A percentile compares a stretch with the other conserved stretches of the same genome.
Evolutionary conservation across 2,888 invertebrate species (phyloP).

Genomic region (Plagodis dolabraria): DNA sequence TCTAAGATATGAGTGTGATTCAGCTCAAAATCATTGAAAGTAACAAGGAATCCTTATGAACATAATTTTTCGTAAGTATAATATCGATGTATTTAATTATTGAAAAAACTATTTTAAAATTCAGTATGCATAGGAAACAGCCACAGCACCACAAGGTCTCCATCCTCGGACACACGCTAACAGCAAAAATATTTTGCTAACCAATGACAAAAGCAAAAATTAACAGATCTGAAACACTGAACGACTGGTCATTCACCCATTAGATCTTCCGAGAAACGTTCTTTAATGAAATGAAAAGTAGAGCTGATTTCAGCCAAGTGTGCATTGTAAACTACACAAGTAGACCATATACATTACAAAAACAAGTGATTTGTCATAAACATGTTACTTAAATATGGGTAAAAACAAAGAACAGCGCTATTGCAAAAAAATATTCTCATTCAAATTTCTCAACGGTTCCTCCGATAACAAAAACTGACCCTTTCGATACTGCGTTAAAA

Average conservation of each 20-base stretch:
- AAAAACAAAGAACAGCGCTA: too few relatives aligned
- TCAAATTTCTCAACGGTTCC: too few relatives aligned
- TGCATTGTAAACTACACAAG: background rate
- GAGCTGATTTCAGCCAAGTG: conserved; percentile 7
- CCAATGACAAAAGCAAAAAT: conserved; percentile 69
- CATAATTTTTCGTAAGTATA: conserved; percentile 5
- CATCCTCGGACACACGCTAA: conserved; percentile 47
- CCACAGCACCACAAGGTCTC: conserved; percentile 45
- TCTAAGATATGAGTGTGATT: conserved; percentile 7
- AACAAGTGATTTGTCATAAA: too few relatives aligned
- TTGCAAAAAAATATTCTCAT: too few relatives aligned
- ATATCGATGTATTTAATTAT: background rate
- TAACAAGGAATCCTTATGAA: conserved; percentile 6
- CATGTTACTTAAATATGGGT: too few relatives aligned
- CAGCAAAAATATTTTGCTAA: conserved; percentile 62
- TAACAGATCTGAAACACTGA: conserved; percentile 65
- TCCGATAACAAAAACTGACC: too few relatives aligned
- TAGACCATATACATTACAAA: background rate
- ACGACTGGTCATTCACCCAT: conserved; percentile 69
- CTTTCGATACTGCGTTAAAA: too few relatives aligned
- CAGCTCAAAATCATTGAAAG: conserved; percentile 6
- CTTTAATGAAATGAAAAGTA: conserved; percentile 18
- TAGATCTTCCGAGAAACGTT: conserved; percentile 28
- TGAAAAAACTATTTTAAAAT: conserved; percentile 9
- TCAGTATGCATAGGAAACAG: conserved; percentile 14